Evolutionary conservation across 2,888 invertebrate genomes (phyloP).

Genomic region (Cosmia pyralina): DNA sequence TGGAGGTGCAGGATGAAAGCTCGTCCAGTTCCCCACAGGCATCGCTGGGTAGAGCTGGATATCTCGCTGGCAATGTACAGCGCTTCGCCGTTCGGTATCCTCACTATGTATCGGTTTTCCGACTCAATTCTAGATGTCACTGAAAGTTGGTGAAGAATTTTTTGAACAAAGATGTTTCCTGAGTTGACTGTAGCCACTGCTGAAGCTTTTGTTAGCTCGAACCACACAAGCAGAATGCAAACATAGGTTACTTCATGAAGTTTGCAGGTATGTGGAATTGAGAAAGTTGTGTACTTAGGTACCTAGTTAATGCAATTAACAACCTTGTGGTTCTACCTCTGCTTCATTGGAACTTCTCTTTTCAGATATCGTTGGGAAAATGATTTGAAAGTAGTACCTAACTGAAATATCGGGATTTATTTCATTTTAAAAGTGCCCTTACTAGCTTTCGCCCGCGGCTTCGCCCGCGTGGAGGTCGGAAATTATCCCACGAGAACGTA

Average conservation of each 20-base stretch:
- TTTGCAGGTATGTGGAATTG: not conserved
- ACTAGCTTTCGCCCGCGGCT: no score
- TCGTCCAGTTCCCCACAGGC: conserved; percentile 93
- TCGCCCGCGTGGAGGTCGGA: no score
- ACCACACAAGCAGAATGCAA: not conserved
- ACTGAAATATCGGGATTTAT: no score
- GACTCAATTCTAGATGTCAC: conserved; percentile 91
- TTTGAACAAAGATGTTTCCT: not conserved
- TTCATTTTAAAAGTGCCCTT: no score
- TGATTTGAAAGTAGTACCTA: not conserved
- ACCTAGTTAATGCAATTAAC: no score
- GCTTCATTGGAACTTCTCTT: not conserved
- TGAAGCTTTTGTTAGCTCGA: not conserved
- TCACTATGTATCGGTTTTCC: conserved; percentile 93
- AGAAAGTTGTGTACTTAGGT: not conserved
- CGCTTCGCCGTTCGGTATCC: conserved; percentile 93
- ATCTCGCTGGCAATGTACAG: conserved; percentile 93
- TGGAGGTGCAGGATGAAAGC: conserved; percentile 94
- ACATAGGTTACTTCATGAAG: not conserved
- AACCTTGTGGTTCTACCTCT: not conserved
- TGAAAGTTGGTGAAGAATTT: conserved; percentile 68
- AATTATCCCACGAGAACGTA: no score
- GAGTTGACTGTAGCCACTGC: not conserved
- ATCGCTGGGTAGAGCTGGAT: conserved; percentile 91
- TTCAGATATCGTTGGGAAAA: not conserved